These are phyloP conservation scores for Pseudonaja textilis DNA, from an alignment of 2,113 vertebrate genomes.

Conservation along the genomic window DNA sequence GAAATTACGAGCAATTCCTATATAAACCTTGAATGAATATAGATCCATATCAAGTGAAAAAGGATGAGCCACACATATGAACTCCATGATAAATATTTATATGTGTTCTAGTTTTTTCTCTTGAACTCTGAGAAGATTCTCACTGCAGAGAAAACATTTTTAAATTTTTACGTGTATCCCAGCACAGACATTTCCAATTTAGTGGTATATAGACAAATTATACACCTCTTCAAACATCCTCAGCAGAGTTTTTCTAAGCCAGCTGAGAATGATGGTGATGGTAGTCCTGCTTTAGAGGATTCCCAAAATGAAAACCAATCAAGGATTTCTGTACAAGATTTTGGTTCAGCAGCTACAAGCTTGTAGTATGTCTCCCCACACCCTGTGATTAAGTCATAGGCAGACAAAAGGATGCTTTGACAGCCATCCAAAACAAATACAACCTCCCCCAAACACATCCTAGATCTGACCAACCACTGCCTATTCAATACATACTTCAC, in stretches of 20 bases:
- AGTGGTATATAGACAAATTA: not conserved
- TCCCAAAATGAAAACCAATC: not conserved
- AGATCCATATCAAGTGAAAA: not conserved
- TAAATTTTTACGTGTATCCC: not conserved
- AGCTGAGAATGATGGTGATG: not conserved
- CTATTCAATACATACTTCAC: too few species aligned
- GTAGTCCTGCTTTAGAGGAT: not conserved
- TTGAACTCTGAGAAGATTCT: not conserved
- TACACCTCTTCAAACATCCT: not conserved
- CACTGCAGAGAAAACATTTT: not conserved
- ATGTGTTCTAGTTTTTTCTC: not conserved
- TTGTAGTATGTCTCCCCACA: not conserved
- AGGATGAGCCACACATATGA: not conserved
- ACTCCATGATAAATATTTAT: not conserved
- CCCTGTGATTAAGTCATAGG: not conserved
- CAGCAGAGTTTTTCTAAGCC: not conserved
- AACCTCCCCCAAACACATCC: too few species aligned
- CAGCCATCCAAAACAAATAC: too few species aligned
- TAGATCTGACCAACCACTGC: too few species aligned
- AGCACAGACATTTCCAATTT: not conserved
- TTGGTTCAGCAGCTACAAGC: not conserved
- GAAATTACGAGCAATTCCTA: not conserved
- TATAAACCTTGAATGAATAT: not conserved
- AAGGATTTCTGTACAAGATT: not conserved
- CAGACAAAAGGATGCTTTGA: not conserved